Conservation (phyloP, 2,113 vertebrate genomes). For the Dissostichus mawsoni region DNA sequence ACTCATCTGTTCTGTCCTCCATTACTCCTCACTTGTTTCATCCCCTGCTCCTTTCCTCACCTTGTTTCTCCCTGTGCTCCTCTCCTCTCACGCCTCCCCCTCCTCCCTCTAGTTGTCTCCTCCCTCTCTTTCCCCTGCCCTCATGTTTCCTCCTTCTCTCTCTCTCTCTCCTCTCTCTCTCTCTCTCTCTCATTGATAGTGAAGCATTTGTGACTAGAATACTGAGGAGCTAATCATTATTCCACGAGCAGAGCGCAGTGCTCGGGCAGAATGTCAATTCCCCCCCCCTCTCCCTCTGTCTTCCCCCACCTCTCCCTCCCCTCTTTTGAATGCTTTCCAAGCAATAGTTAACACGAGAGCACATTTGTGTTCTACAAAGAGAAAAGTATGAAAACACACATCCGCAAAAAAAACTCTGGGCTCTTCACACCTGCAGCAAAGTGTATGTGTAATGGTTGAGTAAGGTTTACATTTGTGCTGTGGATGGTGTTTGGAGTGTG, state of each 20-base stretch:
- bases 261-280: constrained; percentile 84
- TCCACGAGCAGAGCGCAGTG: constrained; percentile 78
- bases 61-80: constrained; percentile 65
- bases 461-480: constrained; percentile 55
- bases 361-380: constrained; percentile 51
- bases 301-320: constrained; percentile 50
- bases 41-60: constrained; percentile 56
- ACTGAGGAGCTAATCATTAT: constrained; percentile 87
- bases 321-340: constrained; percentile 64
- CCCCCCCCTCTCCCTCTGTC: constrained; percentile 49
- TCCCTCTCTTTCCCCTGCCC: constrained; percentile 54
- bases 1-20: constrained; percentile 55
- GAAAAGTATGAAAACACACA: constrained; percentile 44
- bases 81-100: constrained; percentile 8
- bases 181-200: constrained; percentile 84
- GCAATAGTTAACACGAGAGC: constrained; percentile 75
- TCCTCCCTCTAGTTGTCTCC: constrained; percentile 19
- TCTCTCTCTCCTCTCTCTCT: constrained; percentile 47
- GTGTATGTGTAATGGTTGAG: constrained; percentile 45
- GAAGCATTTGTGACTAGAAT: constrained; percentile 84
- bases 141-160: constrained; percentile 52
- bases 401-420: constrained; percentile 21
- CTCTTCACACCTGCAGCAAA: constrained; percentile 56
- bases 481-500: constrained; percentile 51
- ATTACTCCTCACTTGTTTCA: constrained; percentile 57